A percentile compares a stretch with the other conserved stretches of the same genome.
These are phyloP conservation scores for Lucifuga dentata DNA, from an alignment of 2,113 vertebrate species.

Conservation along the genomic window DNA sequence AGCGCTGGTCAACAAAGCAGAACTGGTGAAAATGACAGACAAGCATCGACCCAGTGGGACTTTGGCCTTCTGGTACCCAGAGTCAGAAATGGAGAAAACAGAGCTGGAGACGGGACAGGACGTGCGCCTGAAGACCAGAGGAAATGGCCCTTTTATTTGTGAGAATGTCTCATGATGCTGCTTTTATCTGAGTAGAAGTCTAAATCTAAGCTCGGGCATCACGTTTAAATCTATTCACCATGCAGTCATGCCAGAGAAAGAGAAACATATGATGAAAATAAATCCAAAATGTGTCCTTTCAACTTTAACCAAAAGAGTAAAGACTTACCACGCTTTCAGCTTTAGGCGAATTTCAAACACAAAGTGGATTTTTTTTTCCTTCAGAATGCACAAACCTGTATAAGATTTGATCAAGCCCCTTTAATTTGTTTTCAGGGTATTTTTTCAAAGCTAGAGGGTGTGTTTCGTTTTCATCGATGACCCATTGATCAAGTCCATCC, in stretches of 20 bases:
- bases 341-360: neutral
- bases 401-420: neutral
- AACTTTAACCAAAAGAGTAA: too few species aligned
- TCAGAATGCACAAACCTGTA: neutral
- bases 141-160: constrained; percentile 89
- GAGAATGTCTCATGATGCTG: constrained; percentile 49
- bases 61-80: constrained; percentile 87
- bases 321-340: neutral
- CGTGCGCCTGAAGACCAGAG: constrained; percentile 87
- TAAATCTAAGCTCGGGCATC: too few species aligned
- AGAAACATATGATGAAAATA: too few species aligned
- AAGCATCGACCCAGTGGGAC: constrained; percentile 76
- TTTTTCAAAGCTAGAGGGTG: neutral
- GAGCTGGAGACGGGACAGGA: constrained; percentile 86
- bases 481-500: neutral
- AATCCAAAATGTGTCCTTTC: too few species aligned
- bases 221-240: too few species aligned
- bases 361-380: neutral
- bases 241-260: too few species aligned
- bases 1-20: constrained; percentile 78
- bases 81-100: constrained; percentile 84
- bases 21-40: constrained; percentile 83
- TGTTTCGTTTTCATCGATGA: neutral
- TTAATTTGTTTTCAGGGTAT: neutral
- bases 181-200: too few species aligned